A percentile compares a stretch with the other conserved stretches of the same genome.
Evolutionary conservation across 2,797 vertebrate species (phyloP).

Genomic region (Monodelphis domestica): DNA sequence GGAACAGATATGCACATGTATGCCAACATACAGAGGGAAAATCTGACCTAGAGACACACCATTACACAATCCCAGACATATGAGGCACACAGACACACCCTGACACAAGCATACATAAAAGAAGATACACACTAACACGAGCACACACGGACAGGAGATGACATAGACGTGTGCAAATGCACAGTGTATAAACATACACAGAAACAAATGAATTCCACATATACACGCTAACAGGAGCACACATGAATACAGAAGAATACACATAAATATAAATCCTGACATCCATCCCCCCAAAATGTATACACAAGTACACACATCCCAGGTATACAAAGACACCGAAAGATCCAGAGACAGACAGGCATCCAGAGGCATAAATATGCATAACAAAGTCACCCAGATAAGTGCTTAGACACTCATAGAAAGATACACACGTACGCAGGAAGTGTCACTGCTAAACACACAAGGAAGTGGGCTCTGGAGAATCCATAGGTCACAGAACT

Average conservation of each 20-base stretch:
- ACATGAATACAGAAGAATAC: neutral
- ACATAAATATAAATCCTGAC: neutral
- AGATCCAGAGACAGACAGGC: neutral
- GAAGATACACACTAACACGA: no score
- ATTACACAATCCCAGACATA: neutral
- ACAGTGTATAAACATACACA: neutral
- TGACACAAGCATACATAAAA: neutral
- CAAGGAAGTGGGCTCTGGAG: neutral
- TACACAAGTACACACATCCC: neutral
- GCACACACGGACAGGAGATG: neutral
- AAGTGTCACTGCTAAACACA: neutral
- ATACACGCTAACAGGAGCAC: no score
- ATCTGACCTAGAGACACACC: neutral
- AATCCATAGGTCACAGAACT: neutral
- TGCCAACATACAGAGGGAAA: neutral
- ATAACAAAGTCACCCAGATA: no score
- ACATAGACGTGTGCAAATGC: neutral
- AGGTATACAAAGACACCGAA: neutral
- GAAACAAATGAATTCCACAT: neutral
- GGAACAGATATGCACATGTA: neutral
- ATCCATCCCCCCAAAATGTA: fast-evolving
- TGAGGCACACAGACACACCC: neutral
- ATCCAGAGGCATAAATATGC: fast-evolving
- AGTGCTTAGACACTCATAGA: neutral
- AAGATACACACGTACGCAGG: neutral